Evolutionary conservation across 2,888 invertebrate species (phyloP).

Genomic region (Sepiola atlantica): DNA sequence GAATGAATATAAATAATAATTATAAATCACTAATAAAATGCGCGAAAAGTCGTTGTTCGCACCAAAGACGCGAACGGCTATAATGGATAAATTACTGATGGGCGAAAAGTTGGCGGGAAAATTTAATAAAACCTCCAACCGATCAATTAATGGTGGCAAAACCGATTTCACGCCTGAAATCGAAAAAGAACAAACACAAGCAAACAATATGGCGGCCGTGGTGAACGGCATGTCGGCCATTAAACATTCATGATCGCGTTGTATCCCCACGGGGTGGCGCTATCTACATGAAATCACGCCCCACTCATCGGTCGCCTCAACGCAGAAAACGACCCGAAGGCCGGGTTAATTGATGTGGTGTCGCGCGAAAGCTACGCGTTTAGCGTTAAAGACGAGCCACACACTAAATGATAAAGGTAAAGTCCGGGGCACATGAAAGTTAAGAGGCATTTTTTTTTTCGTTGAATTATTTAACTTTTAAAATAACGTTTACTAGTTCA

Average conservation of each 20-base stretch:
- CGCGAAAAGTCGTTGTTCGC: too few species aligned
- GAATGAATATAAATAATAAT: too few species aligned
- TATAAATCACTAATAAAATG: too few species aligned
- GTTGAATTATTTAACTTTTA: too few species aligned
- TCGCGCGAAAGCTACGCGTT: neutral
- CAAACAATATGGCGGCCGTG: too few species aligned
- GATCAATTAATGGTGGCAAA: neutral
- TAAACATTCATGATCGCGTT: neutral
- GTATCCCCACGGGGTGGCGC: neutral
- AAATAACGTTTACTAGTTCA: too few species aligned
- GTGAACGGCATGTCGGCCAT: neutral
- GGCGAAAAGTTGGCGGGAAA: neutral
- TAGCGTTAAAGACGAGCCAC: neutral
- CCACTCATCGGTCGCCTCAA: neutral
- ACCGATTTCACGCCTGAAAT: neutral
- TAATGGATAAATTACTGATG: neutral
- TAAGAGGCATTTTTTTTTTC: too few species aligned
- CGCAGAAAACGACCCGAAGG: neutral
- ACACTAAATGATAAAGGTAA: neutral
- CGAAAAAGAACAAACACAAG: neutral
- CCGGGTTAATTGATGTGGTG: neutral
- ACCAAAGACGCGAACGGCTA: neutral
- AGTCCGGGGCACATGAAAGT: neutral
- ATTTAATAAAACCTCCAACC: neutral
- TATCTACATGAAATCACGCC: too few species aligned